Evolutionary conservation across 2,888 invertebrate species (phyloP), one percentile per base, ranked within the genome.

Genomic region (Acrocyrtus sp.): DNA sequence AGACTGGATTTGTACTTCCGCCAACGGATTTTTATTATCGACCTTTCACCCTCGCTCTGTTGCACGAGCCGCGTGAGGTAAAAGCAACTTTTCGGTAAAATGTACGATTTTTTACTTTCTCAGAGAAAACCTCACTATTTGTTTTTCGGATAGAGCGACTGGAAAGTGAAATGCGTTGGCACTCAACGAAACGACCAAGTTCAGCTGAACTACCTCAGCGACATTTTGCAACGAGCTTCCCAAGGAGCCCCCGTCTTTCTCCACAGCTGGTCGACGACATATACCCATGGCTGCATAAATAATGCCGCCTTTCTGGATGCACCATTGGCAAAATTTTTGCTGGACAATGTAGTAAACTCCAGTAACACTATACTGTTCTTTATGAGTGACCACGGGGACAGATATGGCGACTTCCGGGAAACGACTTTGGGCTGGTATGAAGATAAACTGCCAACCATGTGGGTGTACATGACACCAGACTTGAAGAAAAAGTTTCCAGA

Each of bases 401-500:
- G 72, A 3, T 63, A 67, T 21, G 75, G 72, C 2, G 15, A 22
- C 4, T 56, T 67, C 22, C 19, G 75, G 17, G 63, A 62, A 50
- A 67, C 75, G 15, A 45, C 47, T 15, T 26, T 50, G 17, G 75
- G 75, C 22, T 75, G 72, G 72, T 72, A 75, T 17, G 75, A 76
- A 57, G 76, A 74, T 22, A 76, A 74, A 29, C 39, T 76, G 21
- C 73, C 76, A 4, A 50, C 34, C 1, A 12, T 69, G 8, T 69
- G 58, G 56, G 58, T 76, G 10, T 66, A 73, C 43, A 19, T 76
- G 17, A 65, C 73, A 4, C 27, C 39, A 19, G 15, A 24, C 10
- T 21, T 75, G 1, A 39, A 22, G n/a, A 22, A 47, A 5, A 53
- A 41, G n/a, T 68, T 39, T 41, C 74, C 76, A 12, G 17, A 57